Base-by-base conservation (phyloP, 2,888 invertebrate genomes). In the Lithophane leautieri region DNA sequence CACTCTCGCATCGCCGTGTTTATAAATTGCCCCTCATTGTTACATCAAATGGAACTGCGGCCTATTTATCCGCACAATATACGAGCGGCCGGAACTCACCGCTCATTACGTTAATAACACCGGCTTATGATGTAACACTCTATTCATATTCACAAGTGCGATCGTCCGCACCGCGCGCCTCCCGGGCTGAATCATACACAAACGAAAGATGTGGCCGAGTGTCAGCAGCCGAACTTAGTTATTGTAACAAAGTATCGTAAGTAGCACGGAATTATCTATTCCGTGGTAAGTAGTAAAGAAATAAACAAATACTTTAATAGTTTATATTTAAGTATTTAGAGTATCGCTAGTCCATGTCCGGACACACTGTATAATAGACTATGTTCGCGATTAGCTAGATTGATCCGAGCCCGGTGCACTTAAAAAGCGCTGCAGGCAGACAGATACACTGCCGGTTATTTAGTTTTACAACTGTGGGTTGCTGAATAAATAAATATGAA, bases 11-110 rank as follows among this genome's bases (percentile, higher is more conserved):
- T 76, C 69, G 56, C 76, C 65, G 69, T 73, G 74, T 81, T 81
- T 78, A 79, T 79, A 86, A 83, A 87, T 86, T 76, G 83, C 81
- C 63, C 67, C 81, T 75, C 79, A 73, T 74, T 81, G 86, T 86
- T 83, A 68, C 70, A 76, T 83, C 81, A 76, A 79, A 86, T 77
- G 69, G 63, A 73, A 78, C 80, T 87, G 86, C 69, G 76, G 61
- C 63, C 83, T 76, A 78, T 86, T 80, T 81, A 76, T 71, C 63
- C 70, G 42, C 76, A 83, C 76, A 87, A 83, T 79, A 63, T 50
- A 70, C 65, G 73, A 60, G 66, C 58, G 58, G 72, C 68, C 40
- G 61, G 66, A 44, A 34, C 44, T 40, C 34, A 19, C 44, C 56
- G n/a, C 66, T 58, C 67, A 83, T 65, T 72, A 81, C 71, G 80